Conservation (phyloP, 35 echinoderm and acorn worm genomes). For the Lytechinus pictus region DNA sequence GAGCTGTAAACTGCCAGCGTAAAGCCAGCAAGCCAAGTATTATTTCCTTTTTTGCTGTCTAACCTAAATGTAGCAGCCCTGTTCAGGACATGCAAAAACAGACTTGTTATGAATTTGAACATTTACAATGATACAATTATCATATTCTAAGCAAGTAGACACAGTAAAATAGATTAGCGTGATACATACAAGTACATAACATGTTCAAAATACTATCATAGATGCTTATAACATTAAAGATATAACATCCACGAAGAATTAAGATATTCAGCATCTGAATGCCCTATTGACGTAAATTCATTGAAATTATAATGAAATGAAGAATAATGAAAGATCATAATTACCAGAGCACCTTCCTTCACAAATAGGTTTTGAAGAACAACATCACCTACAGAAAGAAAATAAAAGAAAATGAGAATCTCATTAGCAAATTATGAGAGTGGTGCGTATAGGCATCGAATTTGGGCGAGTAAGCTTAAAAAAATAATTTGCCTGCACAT, state of each 20-base stretch:
- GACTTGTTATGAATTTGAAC: neutral
- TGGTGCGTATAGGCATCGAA: no score
- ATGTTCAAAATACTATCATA: no score
- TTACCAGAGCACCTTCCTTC: constrained; percentile 97
- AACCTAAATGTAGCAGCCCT: no score
- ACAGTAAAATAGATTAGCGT: no score
- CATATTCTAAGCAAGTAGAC: no score
- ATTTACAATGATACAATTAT: neutral
- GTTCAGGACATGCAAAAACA: neutral
- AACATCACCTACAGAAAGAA: constrained; percentile 80
- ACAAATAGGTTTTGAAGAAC: constrained; percentile 82
- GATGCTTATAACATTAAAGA: no score
- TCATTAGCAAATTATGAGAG: no score
- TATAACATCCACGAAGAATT: neutral
- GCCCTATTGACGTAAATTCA: neutral
- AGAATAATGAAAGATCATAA: neutral
- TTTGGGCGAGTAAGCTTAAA: no score
- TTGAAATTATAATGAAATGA: neutral
- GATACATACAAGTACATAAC: no score
- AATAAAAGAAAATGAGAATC: constrained; percentile 27
- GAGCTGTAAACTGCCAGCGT: neutral
- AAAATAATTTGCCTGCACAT: no score
- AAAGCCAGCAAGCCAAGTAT: neutral
- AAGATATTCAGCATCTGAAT: neutral
- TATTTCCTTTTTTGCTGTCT: no score